A percentile compares a stretch with the other conserved stretches of the same genome.
Evolutionary conservation across 2,797 vertebrate genomes (phyloP).

Genomic region (Sebastes cheni): DNA sequence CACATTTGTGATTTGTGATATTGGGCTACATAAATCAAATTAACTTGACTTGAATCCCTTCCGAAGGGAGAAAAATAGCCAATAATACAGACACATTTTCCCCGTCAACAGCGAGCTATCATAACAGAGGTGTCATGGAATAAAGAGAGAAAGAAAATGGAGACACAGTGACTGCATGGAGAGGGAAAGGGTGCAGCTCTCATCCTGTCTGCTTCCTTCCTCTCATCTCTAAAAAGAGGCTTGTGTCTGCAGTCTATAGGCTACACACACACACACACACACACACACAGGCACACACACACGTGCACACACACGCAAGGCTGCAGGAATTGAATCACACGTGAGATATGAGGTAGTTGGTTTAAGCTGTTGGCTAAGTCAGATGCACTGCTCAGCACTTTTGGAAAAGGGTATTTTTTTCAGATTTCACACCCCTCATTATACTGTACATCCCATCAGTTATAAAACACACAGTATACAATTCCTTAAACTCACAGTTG

Average conservation of each 20-base stretch:
- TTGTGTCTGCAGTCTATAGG: slow-evolving; percentile 16
- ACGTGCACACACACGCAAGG: background rate
- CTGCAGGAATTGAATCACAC: slow-evolving; percentile 33
- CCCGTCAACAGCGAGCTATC: background rate
- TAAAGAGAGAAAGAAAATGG: slow-evolving; percentile 52
- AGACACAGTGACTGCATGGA: slow-evolving; percentile 49
- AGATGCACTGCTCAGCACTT: slow-evolving; percentile 58
- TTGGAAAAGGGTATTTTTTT: slow-evolving; percentile 14
- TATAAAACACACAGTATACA: background rate
- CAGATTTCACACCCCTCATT: background rate
- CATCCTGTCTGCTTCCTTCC: slow-evolving; percentile 84
- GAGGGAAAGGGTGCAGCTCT: slow-evolving; percentile 82
- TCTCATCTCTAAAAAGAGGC: slow-evolving; percentile 74
- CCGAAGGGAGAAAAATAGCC: background rate
- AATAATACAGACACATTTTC: background rate
- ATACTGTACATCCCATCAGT: background rate
- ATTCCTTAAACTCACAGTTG: background rate
- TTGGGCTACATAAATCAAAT: background rate
- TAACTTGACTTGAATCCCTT: background rate
- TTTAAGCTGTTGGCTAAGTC: slow-evolving; percentile 37
- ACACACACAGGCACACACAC: background rate
- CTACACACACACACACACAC: background rate
- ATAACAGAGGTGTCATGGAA: background rate
- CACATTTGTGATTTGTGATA: background rate
- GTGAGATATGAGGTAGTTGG: slow-evolving; percentile 27